Conservation (phyloP, 1,140 invertebrate species). For the Drosophila erecta region DNA sequence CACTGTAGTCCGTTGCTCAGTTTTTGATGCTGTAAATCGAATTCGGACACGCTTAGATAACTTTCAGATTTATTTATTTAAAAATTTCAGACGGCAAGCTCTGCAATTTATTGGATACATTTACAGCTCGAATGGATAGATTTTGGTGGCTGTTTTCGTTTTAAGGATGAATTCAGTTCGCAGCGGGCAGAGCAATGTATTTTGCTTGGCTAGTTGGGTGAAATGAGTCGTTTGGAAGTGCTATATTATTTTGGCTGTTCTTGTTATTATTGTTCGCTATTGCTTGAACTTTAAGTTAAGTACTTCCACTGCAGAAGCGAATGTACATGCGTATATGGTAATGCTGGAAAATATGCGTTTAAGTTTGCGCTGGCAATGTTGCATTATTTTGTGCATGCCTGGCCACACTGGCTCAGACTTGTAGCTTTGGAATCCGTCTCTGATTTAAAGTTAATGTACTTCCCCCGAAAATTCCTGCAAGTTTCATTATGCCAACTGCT, state of each 20-base stretch:
- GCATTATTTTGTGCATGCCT: neutral
- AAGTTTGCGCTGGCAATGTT: neutral
- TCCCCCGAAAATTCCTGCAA: slow-evolving; percentile 14
- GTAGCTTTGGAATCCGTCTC: neutral
- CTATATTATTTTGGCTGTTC: no score
- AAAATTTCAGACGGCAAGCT: slow-evolving; percentile 53
- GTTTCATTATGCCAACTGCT: slow-evolving; percentile 33
- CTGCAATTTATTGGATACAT: slow-evolving; percentile 59
- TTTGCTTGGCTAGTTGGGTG: no score
- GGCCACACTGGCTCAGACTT: neutral
- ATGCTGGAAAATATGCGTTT: neutral
- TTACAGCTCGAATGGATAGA: slow-evolving; percentile 15
- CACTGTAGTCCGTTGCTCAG: slow-evolving; percentile 16
- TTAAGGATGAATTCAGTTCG: slow-evolving; percentile 29
- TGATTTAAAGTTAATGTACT: slow-evolving; percentile 7
- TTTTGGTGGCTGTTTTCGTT: slow-evolving; percentile 9
- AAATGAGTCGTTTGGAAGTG: neutral
- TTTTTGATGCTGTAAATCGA: slow-evolving; percentile 67
- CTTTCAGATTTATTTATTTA: slow-evolving; percentile 75
- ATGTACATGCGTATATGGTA: neutral
- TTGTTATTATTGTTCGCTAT: neutral
- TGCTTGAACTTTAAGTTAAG: neutral
- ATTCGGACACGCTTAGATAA: slow-evolving; percentile 72
- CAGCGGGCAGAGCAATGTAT: neutral
- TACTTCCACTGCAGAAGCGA: neutral